phyloP scores from a whole-genome alignment of 2,888 invertebrate genomes.

The Blomia tropicalis region DNA sequence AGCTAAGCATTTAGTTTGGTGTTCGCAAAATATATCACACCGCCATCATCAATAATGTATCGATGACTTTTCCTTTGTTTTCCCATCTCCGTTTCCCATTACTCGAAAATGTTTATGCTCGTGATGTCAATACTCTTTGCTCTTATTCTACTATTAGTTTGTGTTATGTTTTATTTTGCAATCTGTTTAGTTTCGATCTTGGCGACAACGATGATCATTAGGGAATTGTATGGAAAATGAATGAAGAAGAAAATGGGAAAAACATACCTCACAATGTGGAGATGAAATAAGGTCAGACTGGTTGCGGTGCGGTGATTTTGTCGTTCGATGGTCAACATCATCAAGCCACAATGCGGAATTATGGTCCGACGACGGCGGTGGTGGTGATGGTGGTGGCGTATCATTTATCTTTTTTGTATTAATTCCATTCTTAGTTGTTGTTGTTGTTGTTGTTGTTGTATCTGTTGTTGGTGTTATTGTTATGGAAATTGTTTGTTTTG shows the following conservation, averaged over 20 bases:
- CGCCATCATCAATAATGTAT: conserved; percentile 10
- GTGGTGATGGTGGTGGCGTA: too few species aligned
- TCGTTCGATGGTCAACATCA: too few species aligned
- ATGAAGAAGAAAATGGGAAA: too few species aligned
- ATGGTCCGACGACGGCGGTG: neutral
- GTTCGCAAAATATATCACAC: neutral
- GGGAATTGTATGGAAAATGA: too few species aligned
- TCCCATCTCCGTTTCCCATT: too few species aligned
- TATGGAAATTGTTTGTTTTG: neutral
- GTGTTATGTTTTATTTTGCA: too few species aligned
- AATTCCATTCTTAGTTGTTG: neutral
- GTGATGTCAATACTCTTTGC: too few species aligned
- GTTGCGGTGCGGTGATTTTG: neutral
- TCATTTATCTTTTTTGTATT: conserved; percentile 1
- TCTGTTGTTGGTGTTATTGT: neutral
- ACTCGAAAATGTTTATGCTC: too few species aligned
- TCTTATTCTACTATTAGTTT: too few species aligned
- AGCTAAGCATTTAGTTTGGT: too few species aligned
- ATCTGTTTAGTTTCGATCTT: neutral
- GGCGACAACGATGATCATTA: neutral
- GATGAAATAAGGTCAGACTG: conserved; percentile 9
- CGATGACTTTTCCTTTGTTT: neutral
- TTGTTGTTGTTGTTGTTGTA: neutral
- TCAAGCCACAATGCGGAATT: neutral
- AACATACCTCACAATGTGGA: conserved; percentile 9